Evolutionary conservation across 2,888 invertebrate genomes (phyloP).

Genomic region (Camponotus fellah): DNA sequence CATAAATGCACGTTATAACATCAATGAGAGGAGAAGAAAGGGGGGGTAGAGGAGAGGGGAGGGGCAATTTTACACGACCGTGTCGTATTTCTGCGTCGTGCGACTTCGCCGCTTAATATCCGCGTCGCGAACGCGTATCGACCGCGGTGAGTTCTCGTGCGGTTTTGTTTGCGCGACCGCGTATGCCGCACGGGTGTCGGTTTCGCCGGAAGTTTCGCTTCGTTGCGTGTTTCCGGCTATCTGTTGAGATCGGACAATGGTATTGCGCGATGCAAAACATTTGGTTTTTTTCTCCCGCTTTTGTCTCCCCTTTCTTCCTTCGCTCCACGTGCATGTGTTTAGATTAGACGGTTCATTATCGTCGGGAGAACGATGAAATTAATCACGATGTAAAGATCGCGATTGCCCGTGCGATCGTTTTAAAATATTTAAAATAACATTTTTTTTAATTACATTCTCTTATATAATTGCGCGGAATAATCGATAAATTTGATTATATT

Average conservation of each 20-base stretch:
- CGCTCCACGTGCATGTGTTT: neutral
- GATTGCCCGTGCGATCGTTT: neutral
- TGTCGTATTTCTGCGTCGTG: slow-evolving; percentile 40
- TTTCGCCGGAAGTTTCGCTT: slow-evolving; percentile 77
- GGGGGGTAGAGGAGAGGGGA: neutral
- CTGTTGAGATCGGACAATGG: slow-evolving; percentile 65
- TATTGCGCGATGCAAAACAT: slow-evolving; percentile 57
- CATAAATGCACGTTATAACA: slow-evolving; percentile 37
- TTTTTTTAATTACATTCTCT: neutral
- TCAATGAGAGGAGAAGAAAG: neutral
- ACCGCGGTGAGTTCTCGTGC: slow-evolving; percentile 54
- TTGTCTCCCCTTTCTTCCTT: neutral
- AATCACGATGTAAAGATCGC: neutral
- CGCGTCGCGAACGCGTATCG: slow-evolving; percentile 54
- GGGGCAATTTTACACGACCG: slow-evolving; percentile 30
- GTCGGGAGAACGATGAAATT: neutral
- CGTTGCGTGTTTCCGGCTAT: slow-evolving; percentile 75
- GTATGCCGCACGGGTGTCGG: slow-evolving; percentile 68
- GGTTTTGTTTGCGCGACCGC: slow-evolving; percentile 57
- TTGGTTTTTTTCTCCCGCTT: neutral
- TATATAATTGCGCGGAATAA: neutral
- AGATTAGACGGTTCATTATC: neutral
- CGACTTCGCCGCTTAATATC: slow-evolving; percentile 37
- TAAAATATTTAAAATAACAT: neutral
- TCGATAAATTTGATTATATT: neutral